phyloP scores from a whole-genome alignment of 2,113 vertebrate genomes.

The Xiphophorus hellerii region DNA sequence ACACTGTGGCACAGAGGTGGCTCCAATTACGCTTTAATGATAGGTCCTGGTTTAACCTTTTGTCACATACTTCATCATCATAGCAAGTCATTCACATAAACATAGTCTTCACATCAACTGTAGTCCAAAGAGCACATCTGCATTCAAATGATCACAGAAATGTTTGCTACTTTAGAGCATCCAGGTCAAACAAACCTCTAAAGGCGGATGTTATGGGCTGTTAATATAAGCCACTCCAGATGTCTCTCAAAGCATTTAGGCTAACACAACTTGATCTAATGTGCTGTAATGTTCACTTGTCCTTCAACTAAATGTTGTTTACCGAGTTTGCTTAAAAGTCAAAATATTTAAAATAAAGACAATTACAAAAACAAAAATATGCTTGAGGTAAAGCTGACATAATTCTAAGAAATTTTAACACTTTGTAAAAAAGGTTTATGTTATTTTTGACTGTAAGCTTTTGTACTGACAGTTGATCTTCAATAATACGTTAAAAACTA shows the following conservation, averaged over 20 bases:
- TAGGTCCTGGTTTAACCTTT: conserved; percentile 54
- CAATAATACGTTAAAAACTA: too few relatives aligned
- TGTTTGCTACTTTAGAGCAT: background rate
- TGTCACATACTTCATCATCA: conserved; percentile 63
- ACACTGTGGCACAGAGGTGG: conserved; percentile 45
- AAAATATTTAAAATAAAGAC: background rate
- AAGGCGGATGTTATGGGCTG: conserved; percentile 22
- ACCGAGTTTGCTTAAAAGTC: background rate
- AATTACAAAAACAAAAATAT: too few relatives aligned
- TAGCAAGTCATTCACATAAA: conserved; percentile 34
- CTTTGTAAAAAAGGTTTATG: too few relatives aligned
- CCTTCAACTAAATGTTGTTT: background rate
- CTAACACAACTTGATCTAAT: background rate
- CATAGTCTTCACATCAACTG: conserved; percentile 10
- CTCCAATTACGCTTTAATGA: conserved; percentile 67
- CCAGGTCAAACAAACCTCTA: conserved; percentile 21
- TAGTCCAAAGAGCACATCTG: conserved; percentile 47
- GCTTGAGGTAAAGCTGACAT: too few relatives aligned
- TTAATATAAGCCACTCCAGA: conserved; percentile 4
- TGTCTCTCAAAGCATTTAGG: background rate
- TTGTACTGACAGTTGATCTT: background rate
- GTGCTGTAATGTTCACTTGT: background rate
- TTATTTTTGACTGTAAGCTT: background rate
- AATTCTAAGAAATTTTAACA: too few relatives aligned
- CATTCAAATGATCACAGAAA: conserved; percentile 31